A percentile compares a stretch with the other conserved stretches of the same genome.
Conservation (phyloP, 2,113 vertebrate genomes). For the Henicopernis longicauda region DNA sequence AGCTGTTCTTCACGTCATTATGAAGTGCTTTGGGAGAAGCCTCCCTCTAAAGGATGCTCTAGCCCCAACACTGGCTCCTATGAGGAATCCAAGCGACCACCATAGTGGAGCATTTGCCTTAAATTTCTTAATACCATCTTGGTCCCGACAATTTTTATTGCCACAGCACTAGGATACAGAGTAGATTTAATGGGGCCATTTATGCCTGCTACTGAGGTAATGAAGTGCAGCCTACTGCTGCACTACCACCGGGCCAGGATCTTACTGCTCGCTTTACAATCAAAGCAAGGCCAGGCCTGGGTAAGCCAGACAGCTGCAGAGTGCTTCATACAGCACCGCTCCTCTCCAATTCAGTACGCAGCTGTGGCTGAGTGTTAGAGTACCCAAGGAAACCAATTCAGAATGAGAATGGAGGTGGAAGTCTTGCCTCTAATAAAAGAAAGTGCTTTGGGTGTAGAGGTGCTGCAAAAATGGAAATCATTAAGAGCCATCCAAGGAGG, state of each 20-base stretch:
- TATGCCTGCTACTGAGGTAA: neutral
- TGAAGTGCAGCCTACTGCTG: neutral
- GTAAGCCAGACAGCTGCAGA: neutral
- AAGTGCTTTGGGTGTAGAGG: neutral
- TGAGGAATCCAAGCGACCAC: neutral
- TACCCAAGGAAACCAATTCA: neutral
- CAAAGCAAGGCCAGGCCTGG: neutral
- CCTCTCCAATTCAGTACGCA: neutral
- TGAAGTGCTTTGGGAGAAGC: neutral
- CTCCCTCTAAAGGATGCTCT: neutral
- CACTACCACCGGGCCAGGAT: neutral
- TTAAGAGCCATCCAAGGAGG: too few species aligned
- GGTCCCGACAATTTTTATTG: neutral
- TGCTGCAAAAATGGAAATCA: neutral
- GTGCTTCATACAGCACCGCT: fast-evolving
- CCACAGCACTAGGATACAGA: neutral
- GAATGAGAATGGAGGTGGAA: neutral
- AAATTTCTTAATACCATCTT: neutral
- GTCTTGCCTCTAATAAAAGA: neutral
- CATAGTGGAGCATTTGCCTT: neutral
- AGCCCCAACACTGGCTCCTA: neutral
- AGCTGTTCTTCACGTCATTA: neutral
- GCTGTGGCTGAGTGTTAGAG: neutral
- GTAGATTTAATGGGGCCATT: neutral
- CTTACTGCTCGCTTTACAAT: neutral